Percentiles rank a stretch among this genome's conserved stretches.
Conservation (phyloP, 2,113 vertebrate species). For the Gavia stellata region DNA sequence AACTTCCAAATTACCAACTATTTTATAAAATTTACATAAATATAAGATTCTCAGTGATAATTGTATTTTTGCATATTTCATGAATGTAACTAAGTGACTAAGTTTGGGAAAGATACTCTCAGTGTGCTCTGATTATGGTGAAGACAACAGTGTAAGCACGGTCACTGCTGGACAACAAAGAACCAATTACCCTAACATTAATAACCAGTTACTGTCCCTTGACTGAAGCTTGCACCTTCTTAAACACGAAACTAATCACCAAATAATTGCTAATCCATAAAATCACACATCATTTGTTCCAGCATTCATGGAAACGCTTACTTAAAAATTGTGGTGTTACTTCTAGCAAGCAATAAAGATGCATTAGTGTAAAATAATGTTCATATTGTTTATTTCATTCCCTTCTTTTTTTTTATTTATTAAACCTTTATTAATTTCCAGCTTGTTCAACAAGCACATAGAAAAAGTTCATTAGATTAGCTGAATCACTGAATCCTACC, state of each 20-base stretch:
- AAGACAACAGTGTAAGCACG: background rate
- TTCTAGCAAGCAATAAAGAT: background rate
- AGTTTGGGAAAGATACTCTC: background rate
- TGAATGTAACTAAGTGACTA: background rate
- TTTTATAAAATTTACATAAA: background rate
- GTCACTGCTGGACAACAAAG: background rate
- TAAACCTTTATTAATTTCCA: background rate
- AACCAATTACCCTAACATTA: background rate
- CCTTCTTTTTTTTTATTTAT: background rate
- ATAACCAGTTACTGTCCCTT: background rate
- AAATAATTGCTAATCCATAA: background rate
- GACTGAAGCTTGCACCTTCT: background rate
- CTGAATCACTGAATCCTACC: background rate
- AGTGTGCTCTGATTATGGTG: background rate
- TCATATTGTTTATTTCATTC: background rate
- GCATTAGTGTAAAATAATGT: background rate
- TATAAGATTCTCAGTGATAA: background rate
- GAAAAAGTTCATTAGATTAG: background rate
- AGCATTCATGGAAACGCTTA: background rate
- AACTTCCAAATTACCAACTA: background rate
- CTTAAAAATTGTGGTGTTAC: background rate
- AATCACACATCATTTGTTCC: background rate
- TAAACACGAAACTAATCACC: background rate
- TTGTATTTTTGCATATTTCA: background rate
- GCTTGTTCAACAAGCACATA: background rate